phyloP scores from a whole-genome alignment of 2,888 invertebrate species.

The Sinohyriopsis cumingii region DNA sequence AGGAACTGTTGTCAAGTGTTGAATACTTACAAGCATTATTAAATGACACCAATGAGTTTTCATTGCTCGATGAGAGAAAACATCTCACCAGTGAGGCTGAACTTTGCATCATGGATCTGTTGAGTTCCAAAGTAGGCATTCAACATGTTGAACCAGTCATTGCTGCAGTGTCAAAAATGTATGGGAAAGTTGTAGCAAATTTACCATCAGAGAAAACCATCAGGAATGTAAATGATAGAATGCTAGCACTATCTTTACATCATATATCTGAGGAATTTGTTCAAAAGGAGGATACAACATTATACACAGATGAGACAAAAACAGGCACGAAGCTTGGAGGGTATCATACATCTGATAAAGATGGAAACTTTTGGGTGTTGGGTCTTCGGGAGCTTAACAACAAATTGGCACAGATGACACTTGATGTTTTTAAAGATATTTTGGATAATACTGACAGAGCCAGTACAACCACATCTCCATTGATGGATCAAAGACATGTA shows the following conservation, averaged over 20 bases:
- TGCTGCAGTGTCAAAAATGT: no score
- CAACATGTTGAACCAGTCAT: no score
- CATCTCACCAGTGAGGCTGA: no score
- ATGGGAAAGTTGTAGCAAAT: no score
- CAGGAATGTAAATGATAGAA: slow-evolving; percentile 10
- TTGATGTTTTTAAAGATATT: slow-evolving; percentile 14
- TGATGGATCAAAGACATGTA: neutral
- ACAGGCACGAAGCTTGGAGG: neutral
- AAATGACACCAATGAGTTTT: no score
- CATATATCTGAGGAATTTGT: slow-evolving; percentile 5
- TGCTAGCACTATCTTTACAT: slow-evolving; percentile 1
- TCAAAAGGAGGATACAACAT: slow-evolving; percentile 11
- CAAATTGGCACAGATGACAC: slow-evolving; percentile 13
- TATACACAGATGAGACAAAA: slow-evolving; percentile 29
- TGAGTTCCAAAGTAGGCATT: no score
- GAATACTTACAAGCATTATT: no score
- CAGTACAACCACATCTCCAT: no score
- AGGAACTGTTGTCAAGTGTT: no score
- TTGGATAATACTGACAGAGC: slow-evolving; percentile 8
- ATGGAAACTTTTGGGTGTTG: slow-evolving; percentile 10
- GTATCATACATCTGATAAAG: slow-evolving; percentile 12
- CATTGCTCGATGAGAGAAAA: no score
- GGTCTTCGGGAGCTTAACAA: slow-evolving; percentile 21
- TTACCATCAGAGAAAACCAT: slow-evolving; percentile 15
- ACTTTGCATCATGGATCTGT: no score